Conservation (phyloP, 2,113 vertebrate genomes). For the Seriola dumerili region DNA sequence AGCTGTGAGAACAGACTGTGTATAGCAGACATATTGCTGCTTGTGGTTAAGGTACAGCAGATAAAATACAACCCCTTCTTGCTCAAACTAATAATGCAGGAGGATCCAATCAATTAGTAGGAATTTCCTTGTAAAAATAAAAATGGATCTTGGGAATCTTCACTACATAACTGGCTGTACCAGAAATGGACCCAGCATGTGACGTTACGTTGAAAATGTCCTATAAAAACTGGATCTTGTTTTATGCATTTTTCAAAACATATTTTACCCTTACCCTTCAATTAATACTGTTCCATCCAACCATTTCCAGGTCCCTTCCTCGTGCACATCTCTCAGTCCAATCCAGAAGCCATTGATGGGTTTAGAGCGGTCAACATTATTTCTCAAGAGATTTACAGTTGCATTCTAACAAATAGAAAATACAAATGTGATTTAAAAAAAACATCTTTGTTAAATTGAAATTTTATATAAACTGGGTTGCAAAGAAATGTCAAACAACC, state of each 20-base stretch:
- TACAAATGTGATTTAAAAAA: not conserved
- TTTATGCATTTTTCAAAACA: not conserved
- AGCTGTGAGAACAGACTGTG: no score
- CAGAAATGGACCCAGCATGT: no score
- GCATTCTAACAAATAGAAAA: slow-evolving; percentile 47
- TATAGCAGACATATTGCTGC: no score
- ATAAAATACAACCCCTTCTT: no score
- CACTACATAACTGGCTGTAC: no score
- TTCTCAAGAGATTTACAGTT: slow-evolving; percentile 33
- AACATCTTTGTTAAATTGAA: not conserved
- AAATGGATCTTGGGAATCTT: no score
- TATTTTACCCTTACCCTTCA: slow-evolving; percentile 40
- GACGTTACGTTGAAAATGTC: no score
- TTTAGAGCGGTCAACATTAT: not conserved
- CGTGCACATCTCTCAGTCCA: slow-evolving; percentile 50
- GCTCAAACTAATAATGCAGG: no score
- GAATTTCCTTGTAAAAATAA: no score
- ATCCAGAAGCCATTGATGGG: slow-evolving; percentile 59
- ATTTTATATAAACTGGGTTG: not conserved
- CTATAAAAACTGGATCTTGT: no score
- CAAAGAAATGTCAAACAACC: slow-evolving; percentile 25
- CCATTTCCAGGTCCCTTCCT: slow-evolving; percentile 74
- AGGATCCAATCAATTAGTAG: no score
- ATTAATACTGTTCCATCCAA: slow-evolving; percentile 44
- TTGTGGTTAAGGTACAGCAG: no score